Evolutionary conservation across 2,888 invertebrate genomes (phyloP).

Genomic region (Acrocyrtus sp.): DNA sequence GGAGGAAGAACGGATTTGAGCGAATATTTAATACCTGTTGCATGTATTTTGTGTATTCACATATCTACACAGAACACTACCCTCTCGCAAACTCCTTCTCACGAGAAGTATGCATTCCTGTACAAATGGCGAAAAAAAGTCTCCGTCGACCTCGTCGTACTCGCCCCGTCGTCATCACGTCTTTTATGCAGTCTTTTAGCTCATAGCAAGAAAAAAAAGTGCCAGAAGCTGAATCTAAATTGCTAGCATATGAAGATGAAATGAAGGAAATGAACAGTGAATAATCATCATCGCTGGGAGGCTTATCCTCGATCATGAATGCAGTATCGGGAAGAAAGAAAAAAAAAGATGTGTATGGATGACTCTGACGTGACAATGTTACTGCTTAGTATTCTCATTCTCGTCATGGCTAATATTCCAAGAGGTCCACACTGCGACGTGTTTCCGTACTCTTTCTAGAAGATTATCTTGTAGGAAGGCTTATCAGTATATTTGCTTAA

Average conservation of each 20-base stretch:
- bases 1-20: conserved; percentile 2
- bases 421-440: too few species aligned
- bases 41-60: background rate
- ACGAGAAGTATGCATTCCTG: background rate
- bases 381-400: too few species aligned
- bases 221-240: conserved; percentile 6
- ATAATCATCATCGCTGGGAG: conserved; percentile 21
- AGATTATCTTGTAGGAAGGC: too few species aligned
- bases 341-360: too few species aligned
- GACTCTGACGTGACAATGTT: too few species aligned
- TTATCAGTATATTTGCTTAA: too few species aligned
- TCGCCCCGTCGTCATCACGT: background rate
- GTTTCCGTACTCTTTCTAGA: too few species aligned
- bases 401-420: too few species aligned
- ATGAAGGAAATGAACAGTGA: conserved; percentile 23
- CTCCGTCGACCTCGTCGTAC: too few species aligned
- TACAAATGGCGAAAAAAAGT: background rate
- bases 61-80: background rate
- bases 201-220: background rate
- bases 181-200: background rate
- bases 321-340: too few species aligned
- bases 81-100: background rate
- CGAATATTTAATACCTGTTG: conserved; percentile 22
- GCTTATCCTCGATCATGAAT: too few species aligned
- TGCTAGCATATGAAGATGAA: background rate